Evolutionary conservation across 2,888 invertebrate genomes (phyloP).

Genomic region (Watsonalla cultraria): DNA sequence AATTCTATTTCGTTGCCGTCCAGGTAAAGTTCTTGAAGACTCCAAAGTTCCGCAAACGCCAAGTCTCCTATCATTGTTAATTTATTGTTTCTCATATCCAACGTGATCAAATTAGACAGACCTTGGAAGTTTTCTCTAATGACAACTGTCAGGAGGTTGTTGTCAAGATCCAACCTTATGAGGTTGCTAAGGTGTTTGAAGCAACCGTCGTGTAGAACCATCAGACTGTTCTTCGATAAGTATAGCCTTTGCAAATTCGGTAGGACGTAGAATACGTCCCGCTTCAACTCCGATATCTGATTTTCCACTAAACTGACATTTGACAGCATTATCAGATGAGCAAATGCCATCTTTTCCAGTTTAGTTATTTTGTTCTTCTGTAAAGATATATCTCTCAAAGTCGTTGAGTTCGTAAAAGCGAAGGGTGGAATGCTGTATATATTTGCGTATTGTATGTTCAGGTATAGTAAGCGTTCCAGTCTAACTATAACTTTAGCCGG

Average conservation of each 20-base stretch:
- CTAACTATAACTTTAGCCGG: slow-evolving; percentile 84
- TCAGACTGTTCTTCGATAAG: slow-evolving; percentile 91
- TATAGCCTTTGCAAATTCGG: slow-evolving; percentile 86
- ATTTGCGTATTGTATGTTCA: slow-evolving; percentile 86
- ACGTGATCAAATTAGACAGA: slow-evolving; percentile 83
- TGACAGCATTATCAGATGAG: slow-evolving; percentile 84
- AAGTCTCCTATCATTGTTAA: slow-evolving; percentile 89
- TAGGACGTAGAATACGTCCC: slow-evolving; percentile 86
- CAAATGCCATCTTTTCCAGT: slow-evolving; percentile 84
- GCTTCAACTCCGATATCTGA: slow-evolving; percentile 85
- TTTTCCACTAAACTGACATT: slow-evolving; percentile 87
- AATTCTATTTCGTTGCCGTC: slow-evolving; percentile 85
- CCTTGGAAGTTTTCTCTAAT: slow-evolving; percentile 89
- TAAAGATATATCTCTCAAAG: slow-evolving; percentile 83
- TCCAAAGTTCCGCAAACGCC: slow-evolving; percentile 88
- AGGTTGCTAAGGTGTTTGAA: slow-evolving; percentile 86
- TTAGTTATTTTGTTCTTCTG: slow-evolving; percentile 85
- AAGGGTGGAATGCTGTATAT: slow-evolving; percentile 84
- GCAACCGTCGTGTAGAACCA: slow-evolving; percentile 90
- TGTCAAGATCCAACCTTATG: slow-evolving; percentile 88
- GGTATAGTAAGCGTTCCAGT: slow-evolving; percentile 81
- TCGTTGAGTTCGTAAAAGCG: slow-evolving; percentile 86
- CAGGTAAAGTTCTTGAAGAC: slow-evolving; percentile 83
- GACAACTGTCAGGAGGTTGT: slow-evolving; percentile 85
- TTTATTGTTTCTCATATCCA: slow-evolving; percentile 87